Conservation (phyloP, 2,797 vertebrate species). For the Sternotherus odoratus region DNA sequence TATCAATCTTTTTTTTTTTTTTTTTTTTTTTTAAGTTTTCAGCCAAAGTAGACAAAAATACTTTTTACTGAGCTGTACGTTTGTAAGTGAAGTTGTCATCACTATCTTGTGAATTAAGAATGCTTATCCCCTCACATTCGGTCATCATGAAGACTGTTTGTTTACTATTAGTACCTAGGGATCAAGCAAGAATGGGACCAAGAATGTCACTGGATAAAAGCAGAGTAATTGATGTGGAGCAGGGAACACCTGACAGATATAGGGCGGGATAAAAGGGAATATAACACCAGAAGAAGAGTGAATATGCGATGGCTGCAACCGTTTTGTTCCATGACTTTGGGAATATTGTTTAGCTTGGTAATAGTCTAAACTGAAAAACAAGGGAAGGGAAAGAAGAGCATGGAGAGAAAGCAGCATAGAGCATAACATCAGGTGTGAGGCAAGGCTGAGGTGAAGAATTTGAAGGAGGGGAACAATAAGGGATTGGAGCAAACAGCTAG, state of each 20-base stretch:
- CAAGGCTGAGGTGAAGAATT: background rate
- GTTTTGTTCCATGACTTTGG: background rate
- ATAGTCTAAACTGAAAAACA: background rate
- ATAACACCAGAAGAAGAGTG: background rate
- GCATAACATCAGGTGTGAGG: background rate
- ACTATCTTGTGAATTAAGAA: background rate
- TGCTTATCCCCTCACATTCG: background rate
- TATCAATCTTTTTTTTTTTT: background rate
- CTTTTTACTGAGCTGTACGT: background rate
- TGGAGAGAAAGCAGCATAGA: rapidly evolving
- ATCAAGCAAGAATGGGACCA: background rate
- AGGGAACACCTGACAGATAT: rapidly evolving
- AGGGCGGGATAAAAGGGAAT: background rate
- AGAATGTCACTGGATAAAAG: background rate
- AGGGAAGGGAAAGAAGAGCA: background rate
- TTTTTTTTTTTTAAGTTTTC: background rate
- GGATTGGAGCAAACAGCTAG: background rate
- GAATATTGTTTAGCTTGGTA: background rate
- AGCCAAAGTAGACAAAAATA: background rate
- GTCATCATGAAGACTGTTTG: background rate
- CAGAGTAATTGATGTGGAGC: too few species aligned
- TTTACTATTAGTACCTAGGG: background rate
- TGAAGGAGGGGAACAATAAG: background rate
- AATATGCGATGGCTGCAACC: background rate
- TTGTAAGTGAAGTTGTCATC: background rate